Evolutionary conservation across 2,888 invertebrate species (phyloP), one percentile per base, ranked within the genome.

Genomic region (Drosophila paramelanica): DNA sequence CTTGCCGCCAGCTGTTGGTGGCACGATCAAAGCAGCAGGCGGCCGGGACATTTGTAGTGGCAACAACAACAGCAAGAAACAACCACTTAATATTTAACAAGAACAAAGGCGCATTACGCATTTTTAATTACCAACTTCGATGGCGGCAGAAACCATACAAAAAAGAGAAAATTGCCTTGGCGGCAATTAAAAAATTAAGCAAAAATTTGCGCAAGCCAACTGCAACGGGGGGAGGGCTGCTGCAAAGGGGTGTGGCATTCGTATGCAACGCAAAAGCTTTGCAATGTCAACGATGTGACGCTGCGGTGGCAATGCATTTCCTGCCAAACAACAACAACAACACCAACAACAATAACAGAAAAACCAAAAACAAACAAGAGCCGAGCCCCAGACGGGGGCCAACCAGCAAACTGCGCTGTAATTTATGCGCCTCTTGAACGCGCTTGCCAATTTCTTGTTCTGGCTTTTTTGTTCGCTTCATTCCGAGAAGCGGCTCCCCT

Each of bases 351-450:
- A 53, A 41, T 13, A 45, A 27, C 20, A 36, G 42, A 11, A 66
- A 49, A 36, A 17, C 17, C 13, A 58, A 50, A 45, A 51, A 25
- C 45, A 50, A 53, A 25, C 45, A 50, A 53, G 43, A 49, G 57
- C 45, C 62, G 45, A 52, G 67, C 75, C 67, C 46, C 76, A 52
- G 51, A 23, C 45, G 41, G 39, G 41, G 45, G 56, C 45, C 61
- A 39, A 46, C 11, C 47, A 51, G 45, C 45, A 20, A 39, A 45
- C 49, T 56, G 58, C 50, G 56, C 68, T 59, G 78, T 87, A 85
- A 85, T 85, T 84, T 85, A 85, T 85, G 85, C 87, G 87, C 74
- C 79, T 84, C 79, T 84, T 84, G 70, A 74, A 83, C 86, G 83
- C 81, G 81, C 79, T 87, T 84, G 84, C 83, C 86, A 78, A 84